Evolutionary conservation across 2,888 invertebrate genomes (phyloP).

Genomic region (Leptinotarsa tumamoca): DNA sequence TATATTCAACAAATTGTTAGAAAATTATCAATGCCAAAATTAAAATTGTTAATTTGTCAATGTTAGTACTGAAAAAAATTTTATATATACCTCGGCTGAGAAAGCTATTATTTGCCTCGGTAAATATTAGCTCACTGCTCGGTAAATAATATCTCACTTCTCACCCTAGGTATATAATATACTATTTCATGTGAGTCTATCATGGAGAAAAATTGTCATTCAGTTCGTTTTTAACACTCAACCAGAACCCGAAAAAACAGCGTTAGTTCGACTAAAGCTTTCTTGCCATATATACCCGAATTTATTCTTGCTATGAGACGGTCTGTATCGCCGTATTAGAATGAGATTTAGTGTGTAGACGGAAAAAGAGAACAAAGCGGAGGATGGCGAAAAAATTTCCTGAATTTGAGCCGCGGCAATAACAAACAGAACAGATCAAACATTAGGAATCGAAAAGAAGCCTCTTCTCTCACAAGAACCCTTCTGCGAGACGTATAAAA

Average conservation of each 20-base stretch:
- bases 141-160: no score
- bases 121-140: no score
- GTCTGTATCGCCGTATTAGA: constrained; percentile 1
- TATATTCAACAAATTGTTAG: no score
- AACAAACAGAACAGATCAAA: constrained; percentile 47
- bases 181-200: no score
- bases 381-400: constrained; percentile 40
- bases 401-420: constrained; percentile 45
- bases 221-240: not conserved
- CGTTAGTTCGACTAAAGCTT: not conserved
- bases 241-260: not conserved
- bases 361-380: constrained; percentile 34
- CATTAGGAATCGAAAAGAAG: constrained; percentile 42
- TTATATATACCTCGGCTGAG: no score
- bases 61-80: no score
- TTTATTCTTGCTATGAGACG: constrained; percentile 4
- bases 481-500: constrained; percentile 18
- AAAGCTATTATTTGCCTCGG: no score
- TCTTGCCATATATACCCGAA: not conserved
- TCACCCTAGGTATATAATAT: no score
- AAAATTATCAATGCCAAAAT: no score
- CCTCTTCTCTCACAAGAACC: constrained; percentile 39
- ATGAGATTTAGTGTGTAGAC: constrained; percentile 27
- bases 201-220: no score
- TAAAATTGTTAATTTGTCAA: no score